Conservation (phyloP, 2,113 vertebrate species). For the Xenopus borealis region DNA sequence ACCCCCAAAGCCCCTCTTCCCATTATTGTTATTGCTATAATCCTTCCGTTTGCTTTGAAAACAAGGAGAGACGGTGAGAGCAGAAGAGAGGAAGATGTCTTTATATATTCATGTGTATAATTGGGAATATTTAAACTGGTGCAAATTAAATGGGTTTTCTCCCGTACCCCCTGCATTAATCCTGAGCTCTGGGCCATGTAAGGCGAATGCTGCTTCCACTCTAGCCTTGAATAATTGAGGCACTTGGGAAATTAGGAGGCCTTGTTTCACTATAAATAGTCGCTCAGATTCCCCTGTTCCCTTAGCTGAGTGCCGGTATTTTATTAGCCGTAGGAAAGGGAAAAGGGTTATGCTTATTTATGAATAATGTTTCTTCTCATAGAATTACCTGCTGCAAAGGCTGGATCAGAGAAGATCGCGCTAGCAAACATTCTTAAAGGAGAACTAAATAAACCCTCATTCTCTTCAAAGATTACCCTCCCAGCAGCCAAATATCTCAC, state of each 20-base stretch:
- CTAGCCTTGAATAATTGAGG: slow-evolving; percentile 25
- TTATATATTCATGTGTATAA: neutral
- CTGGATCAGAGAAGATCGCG: no score
- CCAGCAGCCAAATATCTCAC: no score
- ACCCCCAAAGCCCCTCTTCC: no score
- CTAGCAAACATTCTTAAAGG: no score
- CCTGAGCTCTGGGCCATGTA: slow-evolving; percentile 10
- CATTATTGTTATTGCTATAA: no score
- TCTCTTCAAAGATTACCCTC: no score
- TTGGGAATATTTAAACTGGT: neutral
- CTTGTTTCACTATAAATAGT: slow-evolving; percentile 30
- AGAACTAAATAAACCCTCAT: no score
- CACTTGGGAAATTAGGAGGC: slow-evolving; percentile 8
- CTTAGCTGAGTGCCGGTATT: slow-evolving; percentile 16
- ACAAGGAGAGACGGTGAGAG: no score
- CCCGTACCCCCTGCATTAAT: neutral
- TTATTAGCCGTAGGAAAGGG: slow-evolving; percentile 23
- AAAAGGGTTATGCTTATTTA: neutral
- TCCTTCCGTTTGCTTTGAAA: no score
- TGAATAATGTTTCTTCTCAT: no score
- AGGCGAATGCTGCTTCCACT: slow-evolving; percentile 12
- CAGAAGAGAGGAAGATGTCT: neutral
- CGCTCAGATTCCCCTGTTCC: slow-evolving; percentile 9
- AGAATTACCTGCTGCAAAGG: no score
- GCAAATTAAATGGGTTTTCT: neutral